Evolutionary conservation across 2,888 invertebrate species (phyloP).

Genomic region (Aethes cnicana): DNA sequence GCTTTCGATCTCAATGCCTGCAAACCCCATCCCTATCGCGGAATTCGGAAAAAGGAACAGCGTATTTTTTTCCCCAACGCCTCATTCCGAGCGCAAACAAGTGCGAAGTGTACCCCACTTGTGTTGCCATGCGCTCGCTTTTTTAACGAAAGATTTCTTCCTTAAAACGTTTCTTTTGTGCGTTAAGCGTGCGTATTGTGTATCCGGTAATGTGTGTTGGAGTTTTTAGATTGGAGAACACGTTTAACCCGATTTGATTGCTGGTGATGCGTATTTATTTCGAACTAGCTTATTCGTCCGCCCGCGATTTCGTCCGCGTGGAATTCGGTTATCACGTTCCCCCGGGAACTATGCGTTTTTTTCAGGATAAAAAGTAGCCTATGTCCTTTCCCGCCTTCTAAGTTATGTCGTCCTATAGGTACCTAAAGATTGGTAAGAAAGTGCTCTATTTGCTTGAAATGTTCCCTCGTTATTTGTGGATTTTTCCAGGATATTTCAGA

Average conservation of each 20-base stretch:
- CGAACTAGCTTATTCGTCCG: too few relatives aligned
- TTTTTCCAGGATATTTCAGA: too few relatives aligned
- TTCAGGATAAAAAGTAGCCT: too few relatives aligned
- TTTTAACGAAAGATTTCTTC: constrained; percentile 33
- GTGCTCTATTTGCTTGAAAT: too few relatives aligned
- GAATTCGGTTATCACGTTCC: too few relatives aligned
- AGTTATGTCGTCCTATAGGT: too few relatives aligned
- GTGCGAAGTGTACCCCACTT: constrained; percentile 35
- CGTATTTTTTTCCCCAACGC: constrained; percentile 28
- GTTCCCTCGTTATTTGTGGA: too few relatives aligned
- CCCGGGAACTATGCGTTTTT: too few relatives aligned
- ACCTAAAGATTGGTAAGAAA: too few relatives aligned
- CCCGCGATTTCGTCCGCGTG: too few relatives aligned
- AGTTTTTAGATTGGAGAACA: constrained; percentile 16
- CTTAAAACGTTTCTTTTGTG: constrained; percentile 42
- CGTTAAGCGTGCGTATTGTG: constrained; percentile 32
- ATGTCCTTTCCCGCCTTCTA: too few relatives aligned
- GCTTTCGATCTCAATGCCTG: too few relatives aligned
- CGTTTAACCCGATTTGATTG: constrained; percentile 12
- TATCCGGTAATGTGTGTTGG: constrained; percentile 33
- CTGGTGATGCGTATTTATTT: constrained; percentile 13
- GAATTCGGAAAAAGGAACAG: constrained; percentile 35
- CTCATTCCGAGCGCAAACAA: constrained; percentile 35
- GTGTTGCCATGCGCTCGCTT: constrained; percentile 31
- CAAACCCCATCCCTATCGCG: constrained; percentile 26